These are phyloP conservation scores for Diadumene lineata DNA, from an alignment of 92 coral and sea anemone species.

Conservation along the genomic window DNA sequence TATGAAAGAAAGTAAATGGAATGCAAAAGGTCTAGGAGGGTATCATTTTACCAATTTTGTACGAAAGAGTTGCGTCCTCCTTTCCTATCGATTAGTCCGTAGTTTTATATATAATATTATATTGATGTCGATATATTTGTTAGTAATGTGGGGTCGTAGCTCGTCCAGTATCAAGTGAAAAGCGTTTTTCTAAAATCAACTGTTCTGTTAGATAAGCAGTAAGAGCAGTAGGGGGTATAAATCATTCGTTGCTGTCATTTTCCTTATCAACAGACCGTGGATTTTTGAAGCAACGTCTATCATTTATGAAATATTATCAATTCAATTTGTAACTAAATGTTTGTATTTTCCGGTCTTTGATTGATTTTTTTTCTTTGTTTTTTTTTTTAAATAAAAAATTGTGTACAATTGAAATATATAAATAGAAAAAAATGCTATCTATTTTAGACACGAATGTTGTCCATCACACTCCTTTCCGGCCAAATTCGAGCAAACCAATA, in stretches of 20 bases:
- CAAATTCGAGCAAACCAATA: slow-evolving; percentile 19
- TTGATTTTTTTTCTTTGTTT: slow-evolving; percentile 23
- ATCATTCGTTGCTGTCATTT: not conserved
- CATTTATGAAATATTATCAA: slow-evolving; percentile 14
- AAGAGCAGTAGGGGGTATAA: slow-evolving; percentile 9
- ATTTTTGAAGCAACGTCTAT: not conserved
- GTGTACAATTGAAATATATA: slow-evolving; percentile 42
- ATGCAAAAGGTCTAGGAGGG: not conserved
- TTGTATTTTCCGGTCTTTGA: slow-evolving; percentile 24
- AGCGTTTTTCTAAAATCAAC: slow-evolving; percentile 14
- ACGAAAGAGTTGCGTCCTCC: slow-evolving; percentile 13
- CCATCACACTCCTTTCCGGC: slow-evolving; percentile 30
- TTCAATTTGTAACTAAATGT: slow-evolving; percentile 28
- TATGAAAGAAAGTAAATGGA: not conserved
- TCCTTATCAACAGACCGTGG: not conserved
- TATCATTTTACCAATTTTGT: slow-evolving; percentile 26
- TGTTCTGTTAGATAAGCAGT: slow-evolving; percentile 12
- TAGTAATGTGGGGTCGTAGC: slow-evolving; percentile 28
- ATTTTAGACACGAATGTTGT: slow-evolving; percentile 35
- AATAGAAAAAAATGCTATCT: slow-evolving; percentile 28
- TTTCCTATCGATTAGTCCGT: slow-evolving; percentile 11
- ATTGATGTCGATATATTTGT: slow-evolving; percentile 34
- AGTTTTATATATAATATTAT: slow-evolving; percentile 50
- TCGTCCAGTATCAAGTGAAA: slow-evolving; percentile 6
- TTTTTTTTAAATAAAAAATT: slow-evolving; percentile 28